Conservation (phyloP, 2,888 invertebrate genomes). For the Seladonia tumulorum region DNA sequence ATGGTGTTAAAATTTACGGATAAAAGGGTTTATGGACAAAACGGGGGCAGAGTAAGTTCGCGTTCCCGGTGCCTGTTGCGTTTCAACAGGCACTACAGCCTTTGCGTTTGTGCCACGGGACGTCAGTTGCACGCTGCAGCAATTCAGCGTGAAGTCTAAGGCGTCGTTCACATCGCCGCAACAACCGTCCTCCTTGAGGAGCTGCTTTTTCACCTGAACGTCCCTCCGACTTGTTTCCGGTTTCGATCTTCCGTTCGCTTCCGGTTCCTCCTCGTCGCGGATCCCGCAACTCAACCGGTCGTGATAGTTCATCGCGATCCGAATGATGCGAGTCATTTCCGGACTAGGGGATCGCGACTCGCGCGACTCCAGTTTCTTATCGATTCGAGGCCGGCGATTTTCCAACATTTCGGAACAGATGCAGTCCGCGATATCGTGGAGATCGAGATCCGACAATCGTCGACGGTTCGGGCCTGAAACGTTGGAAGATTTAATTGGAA, state of each 20-base stretch:
- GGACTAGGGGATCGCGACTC: slow-evolving; percentile 76
- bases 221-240: slow-evolving; percentile 33
- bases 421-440: slow-evolving; percentile 65
- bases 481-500: background rate
- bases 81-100: slow-evolving; percentile 54
- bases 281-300: slow-evolving; percentile 59
- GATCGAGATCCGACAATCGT: slow-evolving; percentile 36
- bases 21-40: slow-evolving; percentile 51
- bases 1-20: background rate
- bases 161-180: slow-evolving; percentile 76
- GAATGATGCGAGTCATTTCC: slow-evolving; percentile 81
- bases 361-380: slow-evolving; percentile 73
- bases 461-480: slow-evolving; percentile 68
- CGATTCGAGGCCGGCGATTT: slow-evolving; percentile 76
- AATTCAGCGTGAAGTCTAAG: slow-evolving; percentile 80
- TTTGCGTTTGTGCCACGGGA: slow-evolving; percentile 76
- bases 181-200: slow-evolving; percentile 59
- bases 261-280: slow-evolving; percentile 45
- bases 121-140: slow-evolving; percentile 78
- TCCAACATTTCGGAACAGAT: slow-evolving; percentile 78
- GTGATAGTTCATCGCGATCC: slow-evolving; percentile 81
- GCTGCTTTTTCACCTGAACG: slow-evolving; percentile 36
- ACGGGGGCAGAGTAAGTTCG: slow-evolving; percentile 48
- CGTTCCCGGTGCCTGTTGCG: slow-evolving; percentile 51
- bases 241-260: slow-evolving; percentile 28